Evolutionary conservation across 2,797 vertebrate species (phyloP).

Genomic region (Crocidura indochinensis): DNA sequence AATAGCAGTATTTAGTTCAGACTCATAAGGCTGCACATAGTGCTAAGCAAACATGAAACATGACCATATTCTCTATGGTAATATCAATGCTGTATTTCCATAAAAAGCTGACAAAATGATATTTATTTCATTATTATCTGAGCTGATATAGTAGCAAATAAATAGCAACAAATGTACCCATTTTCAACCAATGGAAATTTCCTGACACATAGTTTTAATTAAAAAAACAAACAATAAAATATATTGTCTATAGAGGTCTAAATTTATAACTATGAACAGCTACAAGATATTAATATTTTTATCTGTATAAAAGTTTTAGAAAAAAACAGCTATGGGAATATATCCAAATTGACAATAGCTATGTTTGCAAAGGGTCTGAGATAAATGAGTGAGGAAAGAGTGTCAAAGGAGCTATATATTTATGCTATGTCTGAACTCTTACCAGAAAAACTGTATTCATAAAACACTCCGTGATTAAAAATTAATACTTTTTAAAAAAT

Average conservation of each 20-base stretch:
- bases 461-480: conserved; percentile 67
- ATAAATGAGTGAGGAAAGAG: neutral
- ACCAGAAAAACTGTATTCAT: conserved; percentile 56
- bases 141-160: too few species aligned
- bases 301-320: conserved; percentile 7
- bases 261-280: conserved; percentile 23
- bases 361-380: conserved; percentile 6
- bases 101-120: too few species aligned
- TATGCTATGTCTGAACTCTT: conserved; percentile 58
- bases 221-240: conserved; percentile 65
- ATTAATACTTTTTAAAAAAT: conserved; percentile 62
- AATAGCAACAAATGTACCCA: neutral
- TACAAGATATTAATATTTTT: conserved; percentile 41
- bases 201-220: neutral
- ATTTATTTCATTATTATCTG: too few species aligned
- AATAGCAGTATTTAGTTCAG: too few species aligned
- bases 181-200: conserved; percentile 56
- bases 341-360: conserved; percentile 15
- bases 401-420: conserved; percentile 54
- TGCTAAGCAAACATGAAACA: too few species aligned
- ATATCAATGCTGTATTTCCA: too few species aligned
- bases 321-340: conserved; percentile 5
- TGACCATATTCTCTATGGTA: too few species aligned
- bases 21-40: too few species aligned
- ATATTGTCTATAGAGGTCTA: conserved; percentile 40